Conservation (phyloP, 2,888 invertebrate genomes). For the Hoplodrina ambigua region DNA sequence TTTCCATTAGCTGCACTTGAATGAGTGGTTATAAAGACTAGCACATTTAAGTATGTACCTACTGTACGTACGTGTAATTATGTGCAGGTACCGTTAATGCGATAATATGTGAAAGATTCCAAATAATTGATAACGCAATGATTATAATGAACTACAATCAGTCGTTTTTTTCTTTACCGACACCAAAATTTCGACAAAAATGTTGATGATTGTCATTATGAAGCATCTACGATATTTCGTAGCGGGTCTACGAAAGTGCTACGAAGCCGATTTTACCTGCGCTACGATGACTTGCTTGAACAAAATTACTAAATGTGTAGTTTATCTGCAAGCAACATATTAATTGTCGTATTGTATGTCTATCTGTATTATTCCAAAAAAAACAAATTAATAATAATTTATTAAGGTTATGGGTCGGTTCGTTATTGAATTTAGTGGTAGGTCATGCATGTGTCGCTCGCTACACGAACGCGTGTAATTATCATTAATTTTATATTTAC, state of each 20-base stretch:
- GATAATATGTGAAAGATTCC: conserved; percentile 50
- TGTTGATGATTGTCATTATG: conserved; percentile 27
- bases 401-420: conserved; percentile 2
- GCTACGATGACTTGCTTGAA: conserved; percentile 24
- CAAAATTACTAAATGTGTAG: conserved; percentile 10
- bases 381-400: neutral
- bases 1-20: conserved; percentile 70
- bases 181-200: conserved; percentile 40
- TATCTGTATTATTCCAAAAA: neutral
- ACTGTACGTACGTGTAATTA: conserved; percentile 62
- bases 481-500: conserved; percentile 8
- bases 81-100: conserved; percentile 70
- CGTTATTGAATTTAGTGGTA: conserved; percentile 23
- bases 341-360: neutral
- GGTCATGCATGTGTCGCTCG: conserved; percentile 4
- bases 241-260: conserved; percentile 83
- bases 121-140: conserved; percentile 44
- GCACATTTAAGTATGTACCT: conserved; percentile 68
- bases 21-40: conserved; percentile 69
- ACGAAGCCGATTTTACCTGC: conserved; percentile 65
- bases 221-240: conserved; percentile 78
- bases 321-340: conserved; percentile 1
- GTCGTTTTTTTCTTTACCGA: conserved; percentile 43
- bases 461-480: conserved; percentile 10
- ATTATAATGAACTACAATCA: conserved; percentile 47